Percentiles rank a stretch among this genome's conserved stretches.
phyloP scores from a whole-genome alignment of 2,888 invertebrate species.

The Apomyelois bistriatella region DNA sequence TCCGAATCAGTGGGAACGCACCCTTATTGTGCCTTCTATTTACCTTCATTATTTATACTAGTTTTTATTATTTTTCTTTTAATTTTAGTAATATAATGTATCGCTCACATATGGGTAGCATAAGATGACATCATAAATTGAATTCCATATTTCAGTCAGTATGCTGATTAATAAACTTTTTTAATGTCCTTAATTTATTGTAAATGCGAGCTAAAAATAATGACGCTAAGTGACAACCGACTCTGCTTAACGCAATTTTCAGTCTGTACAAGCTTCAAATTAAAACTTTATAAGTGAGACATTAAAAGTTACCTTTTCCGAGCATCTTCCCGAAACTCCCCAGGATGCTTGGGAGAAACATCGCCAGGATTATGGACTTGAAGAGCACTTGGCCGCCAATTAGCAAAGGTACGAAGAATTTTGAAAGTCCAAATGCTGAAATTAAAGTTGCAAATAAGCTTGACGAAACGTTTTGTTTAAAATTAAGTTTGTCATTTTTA shows the following conservation, averaged over 20 bases:
- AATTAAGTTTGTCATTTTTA: background rate
- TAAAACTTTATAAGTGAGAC: slow-evolving; percentile 10
- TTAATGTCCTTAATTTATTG: too few relatives aligned
- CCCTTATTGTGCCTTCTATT: too few relatives aligned
- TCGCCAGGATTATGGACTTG: slow-evolving; percentile 89
- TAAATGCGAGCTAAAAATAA: too few relatives aligned
- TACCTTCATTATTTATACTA: too few relatives aligned
- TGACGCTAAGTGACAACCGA: background rate
- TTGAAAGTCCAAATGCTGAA: slow-evolving; percentile 88
- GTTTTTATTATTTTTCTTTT: too few relatives aligned
- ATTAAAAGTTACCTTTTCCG: slow-evolving; percentile 84
- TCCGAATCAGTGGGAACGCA: too few relatives aligned
- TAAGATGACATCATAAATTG: too few relatives aligned
- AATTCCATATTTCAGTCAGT: too few relatives aligned
- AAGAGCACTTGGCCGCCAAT: slow-evolving; percentile 88
- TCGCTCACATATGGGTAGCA: too few relatives aligned
- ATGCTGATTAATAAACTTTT: too few relatives aligned
- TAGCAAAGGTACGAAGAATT: slow-evolving; percentile 89
- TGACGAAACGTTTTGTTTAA: background rate
- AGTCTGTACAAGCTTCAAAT: slow-evolving; percentile 10
- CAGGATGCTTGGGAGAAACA: slow-evolving; percentile 91
- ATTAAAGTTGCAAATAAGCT: slow-evolving; percentile 40
- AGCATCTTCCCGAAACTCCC: slow-evolving; percentile 91
- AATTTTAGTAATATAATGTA: too few relatives aligned
- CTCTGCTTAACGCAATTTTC: background rate